Conservation (phyloP, 2,113 vertebrate species). For the Drymodes brunneopygia region DNA sequence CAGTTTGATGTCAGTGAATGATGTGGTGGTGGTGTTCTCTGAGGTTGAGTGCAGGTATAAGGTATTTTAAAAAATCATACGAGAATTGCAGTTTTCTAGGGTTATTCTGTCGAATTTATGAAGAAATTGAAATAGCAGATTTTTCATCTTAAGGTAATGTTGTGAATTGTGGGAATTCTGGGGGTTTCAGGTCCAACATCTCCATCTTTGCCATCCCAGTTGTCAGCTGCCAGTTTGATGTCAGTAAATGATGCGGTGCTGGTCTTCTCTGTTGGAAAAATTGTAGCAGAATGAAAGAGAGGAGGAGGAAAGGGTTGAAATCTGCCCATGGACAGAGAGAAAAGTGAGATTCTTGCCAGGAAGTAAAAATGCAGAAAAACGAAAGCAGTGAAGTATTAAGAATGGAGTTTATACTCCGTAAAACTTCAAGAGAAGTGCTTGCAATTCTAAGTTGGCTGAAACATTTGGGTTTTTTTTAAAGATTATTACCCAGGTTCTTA, state of each 20-base stretch:
- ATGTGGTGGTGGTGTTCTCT: neutral
- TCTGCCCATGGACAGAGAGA: rapidly evolving
- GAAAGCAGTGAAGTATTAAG: neutral
- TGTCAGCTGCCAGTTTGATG: neutral
- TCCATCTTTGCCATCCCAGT: neutral
- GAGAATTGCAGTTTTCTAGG: neutral
- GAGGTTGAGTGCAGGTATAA: neutral
- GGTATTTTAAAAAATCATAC: neutral
- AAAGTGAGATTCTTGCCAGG: neutral
- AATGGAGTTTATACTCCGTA: neutral
- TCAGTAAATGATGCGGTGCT: neutral
- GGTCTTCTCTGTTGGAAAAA: neutral
- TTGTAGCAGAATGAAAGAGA: neutral
- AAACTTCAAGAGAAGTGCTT: neutral
- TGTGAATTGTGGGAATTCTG: neutral
- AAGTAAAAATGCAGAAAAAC: neutral
- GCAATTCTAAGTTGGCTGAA: neutral
- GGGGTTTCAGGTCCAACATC: neutral
- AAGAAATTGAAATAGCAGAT: neutral
- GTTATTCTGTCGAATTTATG: neutral
- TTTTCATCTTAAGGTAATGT: neutral
- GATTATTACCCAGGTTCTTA: neutral
- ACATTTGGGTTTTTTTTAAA: too few species aligned
- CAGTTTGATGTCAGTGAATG: neutral
- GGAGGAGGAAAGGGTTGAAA: neutral